phyloP scores from a whole-genome alignment of 2,888 invertebrate species.

The Acleris holmiana region DNA sequence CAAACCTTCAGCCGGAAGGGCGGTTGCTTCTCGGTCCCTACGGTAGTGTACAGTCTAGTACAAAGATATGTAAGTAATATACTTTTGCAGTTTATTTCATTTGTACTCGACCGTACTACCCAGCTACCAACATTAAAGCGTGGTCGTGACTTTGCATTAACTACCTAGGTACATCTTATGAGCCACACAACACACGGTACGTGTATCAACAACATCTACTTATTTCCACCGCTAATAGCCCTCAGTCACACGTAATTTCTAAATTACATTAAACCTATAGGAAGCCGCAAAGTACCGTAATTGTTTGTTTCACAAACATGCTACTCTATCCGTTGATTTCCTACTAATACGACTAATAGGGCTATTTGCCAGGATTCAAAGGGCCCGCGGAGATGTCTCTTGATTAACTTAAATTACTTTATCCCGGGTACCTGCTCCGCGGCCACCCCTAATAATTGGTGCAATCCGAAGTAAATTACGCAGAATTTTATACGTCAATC shows the following conservation, averaged over 20 bases:
- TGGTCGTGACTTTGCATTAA: too few species aligned
- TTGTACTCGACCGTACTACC: too few species aligned
- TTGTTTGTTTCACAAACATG: constrained; percentile 29
- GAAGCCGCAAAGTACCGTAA: constrained; percentile 33
- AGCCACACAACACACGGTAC: neutral
- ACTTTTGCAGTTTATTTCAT: too few species aligned
- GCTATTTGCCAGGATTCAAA: constrained; percentile 45
- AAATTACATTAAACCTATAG: constrained; percentile 29
- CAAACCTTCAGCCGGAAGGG: too few species aligned
- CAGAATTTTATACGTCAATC: neutral
- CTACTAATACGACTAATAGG: constrained; percentile 29
- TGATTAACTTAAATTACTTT: constrained; percentile 76
- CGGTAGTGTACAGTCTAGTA: too few species aligned
- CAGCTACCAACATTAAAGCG: too few species aligned
- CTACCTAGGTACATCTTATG: too few species aligned
- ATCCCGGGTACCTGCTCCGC: constrained; percentile 50
- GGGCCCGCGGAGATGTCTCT: constrained; percentile 60
- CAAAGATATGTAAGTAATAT: too few species aligned
- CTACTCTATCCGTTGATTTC: constrained; percentile 26
- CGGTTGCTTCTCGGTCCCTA: too few species aligned
- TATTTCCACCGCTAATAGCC: neutral
- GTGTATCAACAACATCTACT: neutral
- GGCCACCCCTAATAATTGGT: constrained; percentile 56
- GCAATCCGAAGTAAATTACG: constrained; percentile 43
- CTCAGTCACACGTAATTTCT: constrained; percentile 13